Evolutionary conservation across 2,113 vertebrate species (phyloP).

Genomic region (Mus spicilegus): DNA sequence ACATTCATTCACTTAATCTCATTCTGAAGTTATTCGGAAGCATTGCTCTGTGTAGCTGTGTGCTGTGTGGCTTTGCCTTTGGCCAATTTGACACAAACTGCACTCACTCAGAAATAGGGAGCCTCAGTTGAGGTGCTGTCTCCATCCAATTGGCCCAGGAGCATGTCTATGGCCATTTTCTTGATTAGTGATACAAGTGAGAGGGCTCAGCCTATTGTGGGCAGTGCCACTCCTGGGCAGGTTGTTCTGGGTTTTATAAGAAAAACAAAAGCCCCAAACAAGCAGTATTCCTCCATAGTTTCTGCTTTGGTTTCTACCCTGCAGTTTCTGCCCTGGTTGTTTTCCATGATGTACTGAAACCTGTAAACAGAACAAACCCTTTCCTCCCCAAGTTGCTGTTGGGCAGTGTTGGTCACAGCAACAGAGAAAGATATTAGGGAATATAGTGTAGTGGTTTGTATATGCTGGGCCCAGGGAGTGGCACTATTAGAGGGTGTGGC

Average conservation of each 20-base stretch:
- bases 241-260: neutral
- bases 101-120: neutral
- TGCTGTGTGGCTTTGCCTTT: neutral
- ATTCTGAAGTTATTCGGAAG: constrained; percentile 40
- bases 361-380: neutral
- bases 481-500: too few relatives aligned
- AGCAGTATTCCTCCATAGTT: neutral
- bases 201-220: neutral
- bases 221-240: neutral
- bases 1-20: neutral
- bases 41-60: neutral
- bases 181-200: neutral
- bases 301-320: neutral
- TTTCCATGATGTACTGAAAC: neutral
- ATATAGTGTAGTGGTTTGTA: too few relatives aligned
- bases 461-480: too few relatives aligned
- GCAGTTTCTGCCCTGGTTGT: neutral
- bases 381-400: neutral
- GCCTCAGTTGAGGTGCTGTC: neutral
- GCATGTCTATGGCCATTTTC: neutral
- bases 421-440: neutral
- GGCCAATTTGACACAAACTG: neutral
- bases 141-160: neutral
- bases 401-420: neutral
- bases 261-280: neutral